A percentile compares a stretch with the other conserved stretches of the same genome.
Conservation (phyloP, 2,888 invertebrate genomes). For the Miltochrista miniata region DNA sequence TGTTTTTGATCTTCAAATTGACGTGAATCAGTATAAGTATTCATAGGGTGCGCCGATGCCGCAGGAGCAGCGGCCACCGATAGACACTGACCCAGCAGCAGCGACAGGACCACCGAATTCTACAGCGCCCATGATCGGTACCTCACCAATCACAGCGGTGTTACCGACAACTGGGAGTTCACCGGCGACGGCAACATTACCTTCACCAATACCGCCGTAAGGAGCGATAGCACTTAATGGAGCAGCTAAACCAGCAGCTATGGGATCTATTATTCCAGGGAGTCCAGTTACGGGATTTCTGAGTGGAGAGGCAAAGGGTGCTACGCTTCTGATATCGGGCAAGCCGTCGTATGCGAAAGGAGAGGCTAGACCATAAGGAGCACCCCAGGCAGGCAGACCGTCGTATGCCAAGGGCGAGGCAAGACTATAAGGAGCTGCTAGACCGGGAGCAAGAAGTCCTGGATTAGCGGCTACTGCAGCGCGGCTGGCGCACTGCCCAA, state of each 20-base stretch:
- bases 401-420: not conserved
- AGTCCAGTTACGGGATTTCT: not conserved
- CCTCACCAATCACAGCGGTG: slow-evolving; percentile 6
- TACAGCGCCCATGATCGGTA: slow-evolving; percentile 15
- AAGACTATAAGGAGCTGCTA: no score
- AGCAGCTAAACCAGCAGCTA: not conserved
- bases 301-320: not conserved
- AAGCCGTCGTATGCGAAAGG: no score
- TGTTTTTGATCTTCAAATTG: no score
- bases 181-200: slow-evolving; percentile 6
- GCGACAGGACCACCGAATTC: slow-evolving; percentile 5
- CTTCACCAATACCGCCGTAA: slow-evolving; percentile 5
- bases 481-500: slow-evolving; percentile 19
- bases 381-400: not conserved
- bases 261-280: not conserved
- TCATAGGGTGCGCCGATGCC: not conserved
- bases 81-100: slow-evolving; percentile 5
- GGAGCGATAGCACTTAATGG: not conserved
- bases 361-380: no score
- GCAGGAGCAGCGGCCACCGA: slow-evolving; percentile 16
- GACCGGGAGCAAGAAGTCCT: not conserved
- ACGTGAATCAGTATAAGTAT: not conserved
- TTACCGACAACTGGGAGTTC: slow-evolving; percentile 7
- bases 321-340: no score
- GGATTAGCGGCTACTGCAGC: slow-evolving; percentile 6